Conservation (phyloP, 2,113 vertebrate genomes). For the Mesoclemmys tuberculata region DNA sequence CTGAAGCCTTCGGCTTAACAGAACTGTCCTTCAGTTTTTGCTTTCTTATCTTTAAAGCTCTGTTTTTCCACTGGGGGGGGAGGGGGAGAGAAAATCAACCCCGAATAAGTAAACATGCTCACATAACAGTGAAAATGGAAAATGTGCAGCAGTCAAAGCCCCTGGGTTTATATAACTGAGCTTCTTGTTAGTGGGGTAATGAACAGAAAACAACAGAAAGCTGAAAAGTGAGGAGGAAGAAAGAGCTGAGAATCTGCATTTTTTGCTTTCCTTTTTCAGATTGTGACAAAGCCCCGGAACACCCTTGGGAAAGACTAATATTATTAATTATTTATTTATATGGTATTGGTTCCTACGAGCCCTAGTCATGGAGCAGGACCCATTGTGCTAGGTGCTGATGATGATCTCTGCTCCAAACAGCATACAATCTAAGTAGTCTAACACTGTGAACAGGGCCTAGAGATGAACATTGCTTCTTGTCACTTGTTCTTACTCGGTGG, state of each 20-base stretch:
- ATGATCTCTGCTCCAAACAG: not conserved
- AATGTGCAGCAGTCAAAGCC: not conserved
- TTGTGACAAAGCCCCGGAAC: fast-evolving
- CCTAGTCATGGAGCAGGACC: not conserved
- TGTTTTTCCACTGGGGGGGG: not conserved
- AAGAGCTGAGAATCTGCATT: not conserved
- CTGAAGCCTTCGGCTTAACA: not conserved
- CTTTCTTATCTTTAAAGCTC: not conserved
- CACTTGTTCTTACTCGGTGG: not conserved
- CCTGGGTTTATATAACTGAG: not conserved
- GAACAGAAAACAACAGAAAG: not conserved
- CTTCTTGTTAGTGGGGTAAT: not conserved
- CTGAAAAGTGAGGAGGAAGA: not conserved
- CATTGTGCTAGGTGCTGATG: fast-evolving
- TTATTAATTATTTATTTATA: not conserved
- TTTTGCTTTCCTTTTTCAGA: not conserved
- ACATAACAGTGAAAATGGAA: not conserved
- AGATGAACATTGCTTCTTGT: not conserved
- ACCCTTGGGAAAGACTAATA: fast-evolving
- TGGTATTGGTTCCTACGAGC: fast-evolving
- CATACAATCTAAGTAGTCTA: not conserved
- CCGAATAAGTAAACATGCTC: not conserved
- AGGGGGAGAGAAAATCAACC: not conserved
- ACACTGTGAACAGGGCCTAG: not conserved
- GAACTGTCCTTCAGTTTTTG: not conserved